Evolutionary conservation across 2,888 invertebrate genomes (phyloP).

Genomic region (Pteria penguin): DNA sequence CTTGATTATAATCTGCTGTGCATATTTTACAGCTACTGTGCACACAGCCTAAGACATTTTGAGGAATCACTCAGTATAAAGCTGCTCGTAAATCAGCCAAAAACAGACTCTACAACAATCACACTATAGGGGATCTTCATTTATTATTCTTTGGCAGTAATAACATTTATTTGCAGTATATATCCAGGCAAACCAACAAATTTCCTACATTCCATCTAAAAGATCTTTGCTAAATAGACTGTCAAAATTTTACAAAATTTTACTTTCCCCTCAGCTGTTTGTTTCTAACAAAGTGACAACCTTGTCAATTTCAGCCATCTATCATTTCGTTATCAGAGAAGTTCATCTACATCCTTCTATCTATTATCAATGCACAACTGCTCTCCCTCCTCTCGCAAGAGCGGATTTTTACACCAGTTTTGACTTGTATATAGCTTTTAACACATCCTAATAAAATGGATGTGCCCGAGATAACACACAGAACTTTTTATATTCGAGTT

Average conservation of each 20-base stretch:
- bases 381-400: neutral
- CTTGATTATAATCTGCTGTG: neutral
- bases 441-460: neutral
- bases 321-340: constrained; percentile 12
- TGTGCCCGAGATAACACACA: too few species aligned
- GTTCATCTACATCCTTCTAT: constrained; percentile 9
- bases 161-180: constrained; percentile 26
- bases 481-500: too few species aligned
- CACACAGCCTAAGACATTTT: neutral
- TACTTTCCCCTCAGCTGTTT: constrained; percentile 36
- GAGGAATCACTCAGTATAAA: neutral
- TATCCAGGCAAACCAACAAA: neutral
- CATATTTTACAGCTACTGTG: neutral
- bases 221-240: constrained; percentile 40
- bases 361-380: constrained; percentile 1
- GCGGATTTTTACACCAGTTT: neutral
- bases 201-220: constrained; percentile 24
- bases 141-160: constrained; percentile 21
- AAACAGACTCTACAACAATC: neutral
- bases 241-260: constrained; percentile 44
- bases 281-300: neutral
- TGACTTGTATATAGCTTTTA: neutral
- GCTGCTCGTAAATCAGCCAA: neutral
- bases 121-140: neutral
- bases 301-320: constrained; percentile 24